Conservation (phyloP, 2,888 invertebrate species). For the Campoplex capitator region DNA sequence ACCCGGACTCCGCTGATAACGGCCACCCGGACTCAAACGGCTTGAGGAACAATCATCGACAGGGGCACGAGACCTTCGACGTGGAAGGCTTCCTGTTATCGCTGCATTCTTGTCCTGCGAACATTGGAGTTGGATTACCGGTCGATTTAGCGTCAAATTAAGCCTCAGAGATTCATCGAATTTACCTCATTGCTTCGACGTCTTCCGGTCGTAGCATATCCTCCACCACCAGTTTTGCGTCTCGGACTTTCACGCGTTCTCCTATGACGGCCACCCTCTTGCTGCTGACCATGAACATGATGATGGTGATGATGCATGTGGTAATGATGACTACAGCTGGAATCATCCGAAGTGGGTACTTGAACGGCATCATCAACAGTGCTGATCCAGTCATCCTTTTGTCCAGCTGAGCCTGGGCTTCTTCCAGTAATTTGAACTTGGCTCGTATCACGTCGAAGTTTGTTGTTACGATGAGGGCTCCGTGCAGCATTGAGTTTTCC, state of each 20-base stretch:
- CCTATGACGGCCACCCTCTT: constrained; percentile 82
- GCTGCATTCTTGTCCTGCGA: constrained; percentile 88
- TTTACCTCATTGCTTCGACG: constrained; percentile 82
- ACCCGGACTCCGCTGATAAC: constrained; percentile 85
- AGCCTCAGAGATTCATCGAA: background rate
- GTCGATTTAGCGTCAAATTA: background rate
- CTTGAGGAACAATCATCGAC: constrained; percentile 83
- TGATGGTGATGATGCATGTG: constrained; percentile 81
- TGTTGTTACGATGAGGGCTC: constrained; percentile 78
- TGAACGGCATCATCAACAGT: constrained; percentile 86
- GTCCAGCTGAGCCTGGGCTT: constrained; percentile 74
- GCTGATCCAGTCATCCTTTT: constrained; percentile 85
- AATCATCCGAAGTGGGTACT: constrained; percentile 88
- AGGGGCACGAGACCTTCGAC: constrained; percentile 87
- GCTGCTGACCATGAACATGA: constrained; percentile 77
- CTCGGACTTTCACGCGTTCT: constrained; percentile 88
- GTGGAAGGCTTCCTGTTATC: constrained; percentile 87
- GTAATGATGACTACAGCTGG: constrained; percentile 85
- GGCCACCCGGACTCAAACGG: constrained; percentile 83
- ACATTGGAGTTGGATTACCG: background rate
- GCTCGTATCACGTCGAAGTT: constrained; percentile 74
- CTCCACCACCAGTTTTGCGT: constrained; percentile 87
- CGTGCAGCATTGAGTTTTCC: constrained; percentile 72
- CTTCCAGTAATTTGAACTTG: constrained; percentile 68
- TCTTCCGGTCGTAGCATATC: constrained; percentile 85